Conservation (phyloP, 2,797 vertebrate genomes). For the Apogon talboti region DNA sequence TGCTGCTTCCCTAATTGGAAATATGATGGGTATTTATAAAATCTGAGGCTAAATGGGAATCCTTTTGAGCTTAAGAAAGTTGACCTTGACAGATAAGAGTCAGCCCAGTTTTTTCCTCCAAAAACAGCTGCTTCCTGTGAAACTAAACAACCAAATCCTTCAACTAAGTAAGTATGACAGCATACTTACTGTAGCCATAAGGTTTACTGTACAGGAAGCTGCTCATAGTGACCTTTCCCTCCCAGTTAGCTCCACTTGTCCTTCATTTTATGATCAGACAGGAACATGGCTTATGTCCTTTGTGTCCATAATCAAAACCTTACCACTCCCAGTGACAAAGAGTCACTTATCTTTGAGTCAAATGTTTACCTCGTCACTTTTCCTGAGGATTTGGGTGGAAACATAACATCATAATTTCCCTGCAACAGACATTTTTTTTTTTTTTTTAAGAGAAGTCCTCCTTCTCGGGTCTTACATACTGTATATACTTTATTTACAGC, state of each 20-base stretch:
- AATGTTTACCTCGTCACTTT: conserved; percentile 39
- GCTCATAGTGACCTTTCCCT: conserved; percentile 50
- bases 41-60: conserved; percentile 33
- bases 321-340: conserved; percentile 78
- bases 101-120: conserved; percentile 6
- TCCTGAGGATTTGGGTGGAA: conserved; percentile 26
- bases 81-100: conserved; percentile 55
- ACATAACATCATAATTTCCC: conserved; percentile 28
- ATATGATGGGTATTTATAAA: conserved; percentile 23
- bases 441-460: background rate
- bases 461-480: too few relatives aligned
- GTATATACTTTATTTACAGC: background rate
- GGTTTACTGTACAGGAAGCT: conserved; percentile 65
- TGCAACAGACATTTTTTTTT: too few relatives aligned
- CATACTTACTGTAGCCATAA: conserved; percentile 21
- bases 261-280: conserved; percentile 67
- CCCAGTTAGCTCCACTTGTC: conserved; percentile 44
- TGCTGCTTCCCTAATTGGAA: conserved; percentile 10
- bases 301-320: conserved; percentile 69
- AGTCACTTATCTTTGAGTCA: conserved; percentile 59
- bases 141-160: conserved; percentile 56
- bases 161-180: conserved; percentile 36
- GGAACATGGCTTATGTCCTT: conserved; percentile 74
- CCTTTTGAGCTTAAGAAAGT: conserved; percentile 29
- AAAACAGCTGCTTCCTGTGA: conserved; percentile 47